phyloP scores from a whole-genome alignment of 2,797 vertebrate species.

The Cephalopachus bancanus region DNA sequence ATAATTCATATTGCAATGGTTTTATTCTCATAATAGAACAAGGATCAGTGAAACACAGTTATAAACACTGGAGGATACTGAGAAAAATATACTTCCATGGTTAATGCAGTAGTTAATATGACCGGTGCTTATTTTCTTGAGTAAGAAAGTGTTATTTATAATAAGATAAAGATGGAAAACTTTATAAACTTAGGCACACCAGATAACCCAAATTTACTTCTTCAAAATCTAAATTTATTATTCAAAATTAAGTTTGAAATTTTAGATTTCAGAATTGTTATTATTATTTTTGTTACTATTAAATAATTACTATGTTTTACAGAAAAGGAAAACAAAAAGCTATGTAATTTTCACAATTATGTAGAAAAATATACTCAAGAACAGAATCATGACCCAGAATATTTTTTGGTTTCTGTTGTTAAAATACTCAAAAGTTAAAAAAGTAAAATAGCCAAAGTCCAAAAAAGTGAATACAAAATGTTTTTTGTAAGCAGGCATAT shows the following conservation, averaged over 20 bases:
- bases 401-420: not conserved
- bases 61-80: slow-evolving; percentile 52
- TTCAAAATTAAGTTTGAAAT: slow-evolving; percentile 28
- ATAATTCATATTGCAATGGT: slow-evolving; percentile 27
- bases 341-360: not conserved
- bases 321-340: not conserved
- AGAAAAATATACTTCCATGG: slow-evolving; percentile 27
- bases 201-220: not conserved
- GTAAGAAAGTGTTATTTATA: slow-evolving; percentile 9
- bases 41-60: not conserved
- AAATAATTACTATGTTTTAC: slow-evolving; percentile 2
- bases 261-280: not conserved
- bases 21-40: slow-evolving; percentile 46
- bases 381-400: not conserved
- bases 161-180: slow-evolving; percentile 36
- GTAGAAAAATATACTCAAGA: not conserved
- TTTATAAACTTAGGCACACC: not conserved
- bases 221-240: slow-evolving; percentile 8
- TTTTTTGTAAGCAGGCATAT: not conserved
- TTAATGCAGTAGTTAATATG: not conserved
- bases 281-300: not conserved
- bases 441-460: not conserved
- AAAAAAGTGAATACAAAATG: not conserved
- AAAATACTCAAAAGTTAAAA: not conserved
- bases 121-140: slow-evolving; percentile 49